These are phyloP conservation scores for Cantharis lateralis DNA, from an alignment of 2,888 invertebrate species.

Conservation along the genomic window DNA sequence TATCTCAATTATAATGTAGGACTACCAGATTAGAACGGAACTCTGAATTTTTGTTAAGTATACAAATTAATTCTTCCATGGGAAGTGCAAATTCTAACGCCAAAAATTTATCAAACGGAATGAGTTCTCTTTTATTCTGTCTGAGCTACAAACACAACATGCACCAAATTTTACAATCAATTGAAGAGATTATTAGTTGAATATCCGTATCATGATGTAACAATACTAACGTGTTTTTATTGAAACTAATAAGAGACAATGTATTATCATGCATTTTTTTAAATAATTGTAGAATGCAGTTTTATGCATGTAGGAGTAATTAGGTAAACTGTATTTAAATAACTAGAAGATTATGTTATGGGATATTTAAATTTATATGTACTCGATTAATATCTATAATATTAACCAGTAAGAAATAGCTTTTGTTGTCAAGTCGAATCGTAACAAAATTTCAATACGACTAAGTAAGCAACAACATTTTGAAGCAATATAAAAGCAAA, in stretches of 20 bases:
- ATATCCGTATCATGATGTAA: not conserved
- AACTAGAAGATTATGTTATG: conserved; percentile 30
- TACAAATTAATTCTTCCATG: not conserved
- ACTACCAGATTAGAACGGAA: not conserved
- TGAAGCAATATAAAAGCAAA: conserved; percentile 20
- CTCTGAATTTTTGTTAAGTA: not conserved
- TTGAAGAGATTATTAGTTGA: not conserved
- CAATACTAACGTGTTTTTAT: conserved; percentile 5
- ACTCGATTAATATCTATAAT: conserved; percentile 26
- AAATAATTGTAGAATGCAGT: conserved; percentile 24
- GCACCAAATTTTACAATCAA: not conserved
- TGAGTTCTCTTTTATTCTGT: not conserved
- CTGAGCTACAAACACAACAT: not conserved
- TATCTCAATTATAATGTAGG: not conserved
- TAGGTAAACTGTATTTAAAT: conserved; percentile 32
- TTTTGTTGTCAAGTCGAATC: conserved; percentile 23
- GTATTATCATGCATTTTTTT: conserved; percentile 19
- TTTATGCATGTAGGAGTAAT: conserved; percentile 29
- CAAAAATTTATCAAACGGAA: not conserved
- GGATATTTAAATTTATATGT: conserved; percentile 34
- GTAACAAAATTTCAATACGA: conserved; percentile 10
- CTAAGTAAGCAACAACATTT: not conserved
- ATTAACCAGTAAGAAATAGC: conserved; percentile 23
- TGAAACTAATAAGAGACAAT: conserved; percentile 8
- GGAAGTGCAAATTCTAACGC: not conserved